phyloP scores from a whole-genome alignment of 2,113 vertebrate genomes.

The Otocyon megalotis region DNA sequence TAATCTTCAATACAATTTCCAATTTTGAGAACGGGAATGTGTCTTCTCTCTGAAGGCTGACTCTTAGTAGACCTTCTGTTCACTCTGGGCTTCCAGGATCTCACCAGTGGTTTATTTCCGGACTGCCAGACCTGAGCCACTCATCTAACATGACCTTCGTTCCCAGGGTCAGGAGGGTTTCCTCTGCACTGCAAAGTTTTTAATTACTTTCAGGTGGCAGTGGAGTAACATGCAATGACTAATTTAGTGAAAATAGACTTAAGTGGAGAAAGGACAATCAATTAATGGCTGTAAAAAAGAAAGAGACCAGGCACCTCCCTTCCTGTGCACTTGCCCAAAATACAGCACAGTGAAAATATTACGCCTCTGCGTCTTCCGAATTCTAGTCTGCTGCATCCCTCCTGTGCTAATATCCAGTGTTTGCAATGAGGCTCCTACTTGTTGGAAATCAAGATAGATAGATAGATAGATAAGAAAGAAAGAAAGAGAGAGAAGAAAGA shows the following conservation, averaged over 20 bases:
- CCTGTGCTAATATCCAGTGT: not conserved
- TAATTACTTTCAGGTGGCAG: not conserved
- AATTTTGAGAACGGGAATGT: rapidly evolving
- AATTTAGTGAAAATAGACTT: not conserved
- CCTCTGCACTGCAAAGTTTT: not conserved
- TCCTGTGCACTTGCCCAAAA: not conserved
- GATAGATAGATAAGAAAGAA: not conserved
- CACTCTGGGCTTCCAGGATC: not conserved
- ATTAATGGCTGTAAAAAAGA: not conserved
- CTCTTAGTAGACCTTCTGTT: not conserved
- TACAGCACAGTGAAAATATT: rapidly evolving
- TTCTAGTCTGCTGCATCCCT: not conserved
- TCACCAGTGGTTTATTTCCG: not conserved
- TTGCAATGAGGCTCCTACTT: not conserved
- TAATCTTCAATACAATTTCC: not conserved
- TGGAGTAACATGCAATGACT: not conserved
- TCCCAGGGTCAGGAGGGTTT: not conserved
- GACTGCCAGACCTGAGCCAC: not conserved
- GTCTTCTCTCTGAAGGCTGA: not conserved
- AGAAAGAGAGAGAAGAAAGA: no score
- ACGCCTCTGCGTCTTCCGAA: not conserved
- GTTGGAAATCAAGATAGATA: not conserved
- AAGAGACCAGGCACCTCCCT: not conserved
- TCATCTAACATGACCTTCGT: rapidly evolving
- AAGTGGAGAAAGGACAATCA: not conserved